phyloP scores from a whole-genome alignment of 2,113 vertebrate species.

The Thoracochromis brauschi region DNA sequence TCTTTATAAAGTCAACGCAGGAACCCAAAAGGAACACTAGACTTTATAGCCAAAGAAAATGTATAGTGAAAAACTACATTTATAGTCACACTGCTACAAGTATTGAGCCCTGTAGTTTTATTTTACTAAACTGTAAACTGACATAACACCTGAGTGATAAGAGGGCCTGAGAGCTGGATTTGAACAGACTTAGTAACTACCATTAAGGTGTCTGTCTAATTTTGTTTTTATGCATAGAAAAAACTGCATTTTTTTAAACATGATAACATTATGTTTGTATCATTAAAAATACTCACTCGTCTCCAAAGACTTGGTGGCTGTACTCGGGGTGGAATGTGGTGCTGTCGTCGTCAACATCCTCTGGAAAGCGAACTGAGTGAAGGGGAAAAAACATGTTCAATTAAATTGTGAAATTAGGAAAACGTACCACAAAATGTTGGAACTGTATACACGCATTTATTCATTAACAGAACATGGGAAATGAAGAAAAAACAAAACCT shows the following conservation, averaged over 20 bases:
- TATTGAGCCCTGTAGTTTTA: not conserved
- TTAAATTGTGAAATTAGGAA: not conserved
- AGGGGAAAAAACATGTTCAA: not conserved
- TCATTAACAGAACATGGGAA: not conserved
- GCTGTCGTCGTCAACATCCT: slow-evolving; percentile 92
- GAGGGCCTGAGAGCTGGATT: not conserved
- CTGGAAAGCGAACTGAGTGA: slow-evolving; percentile 85
- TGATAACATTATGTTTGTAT: not conserved
- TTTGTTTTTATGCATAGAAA: not conserved
- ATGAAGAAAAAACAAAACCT: slow-evolving; percentile 3
- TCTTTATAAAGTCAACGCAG: not conserved
- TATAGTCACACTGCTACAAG: not conserved
- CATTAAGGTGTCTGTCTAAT: not conserved
- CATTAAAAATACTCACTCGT: slow-evolving; percentile 81
- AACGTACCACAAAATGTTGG: not conserved
- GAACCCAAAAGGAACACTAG: not conserved
- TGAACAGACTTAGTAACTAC: not conserved
- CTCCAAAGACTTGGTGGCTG: slow-evolving; percentile 93
- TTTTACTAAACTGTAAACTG: not conserved
- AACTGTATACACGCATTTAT: not conserved
- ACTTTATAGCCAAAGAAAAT: not conserved
- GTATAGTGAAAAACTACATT: not conserved
- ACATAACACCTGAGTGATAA: not conserved
- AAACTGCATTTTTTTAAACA: not conserved
- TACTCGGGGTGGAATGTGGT: slow-evolving; percentile 94